phyloP scores from a whole-genome alignment of 2,888 invertebrate genomes.

The Hydrotaea cyrtoneurina region DNA sequence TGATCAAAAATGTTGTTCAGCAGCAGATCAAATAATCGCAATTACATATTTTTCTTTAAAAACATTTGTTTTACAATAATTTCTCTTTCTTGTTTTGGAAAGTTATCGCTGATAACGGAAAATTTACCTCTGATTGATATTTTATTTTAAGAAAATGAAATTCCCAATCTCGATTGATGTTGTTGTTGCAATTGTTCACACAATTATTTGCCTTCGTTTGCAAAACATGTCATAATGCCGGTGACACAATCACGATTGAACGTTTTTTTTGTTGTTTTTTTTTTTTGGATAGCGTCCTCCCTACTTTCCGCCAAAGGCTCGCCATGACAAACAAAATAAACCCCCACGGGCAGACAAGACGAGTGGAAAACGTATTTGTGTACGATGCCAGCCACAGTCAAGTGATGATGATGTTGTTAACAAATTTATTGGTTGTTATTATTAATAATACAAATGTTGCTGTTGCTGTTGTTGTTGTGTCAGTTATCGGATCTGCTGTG shows the following conservation, averaged over 20 bases:
- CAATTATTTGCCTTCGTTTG: not conserved
- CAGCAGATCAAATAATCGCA: too few species aligned
- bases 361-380: not conserved
- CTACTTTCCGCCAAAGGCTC: too few species aligned
- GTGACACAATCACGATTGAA: slow-evolving; percentile 31
- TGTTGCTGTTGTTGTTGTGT: not conserved
- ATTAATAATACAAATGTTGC: slow-evolving; percentile 24
- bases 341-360: not conserved
- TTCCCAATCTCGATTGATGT: slow-evolving; percentile 13
- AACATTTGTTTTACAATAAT: too few species aligned
- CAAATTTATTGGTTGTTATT: slow-evolving; percentile 35
- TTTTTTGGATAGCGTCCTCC: not conserved
- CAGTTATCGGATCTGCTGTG: not conserved
- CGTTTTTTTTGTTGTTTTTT: too few species aligned
- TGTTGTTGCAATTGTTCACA: not conserved
- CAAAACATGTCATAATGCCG: slow-evolving; percentile 11
- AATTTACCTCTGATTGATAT: too few species aligned
- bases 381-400: not conserved
- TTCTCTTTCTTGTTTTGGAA: too few species aligned
- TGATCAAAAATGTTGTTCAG: too few species aligned
- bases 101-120: too few species aligned
- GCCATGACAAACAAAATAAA: too few species aligned
- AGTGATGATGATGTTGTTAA: slow-evolving; percentile 31
- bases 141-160: not conserved
- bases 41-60: too few species aligned